A percentile compares a stretch with the other conserved stretches of the same genome.
Evolutionary conservation across 2,888 invertebrate species (phyloP).

Genomic region (Amiota minor): DNA sequence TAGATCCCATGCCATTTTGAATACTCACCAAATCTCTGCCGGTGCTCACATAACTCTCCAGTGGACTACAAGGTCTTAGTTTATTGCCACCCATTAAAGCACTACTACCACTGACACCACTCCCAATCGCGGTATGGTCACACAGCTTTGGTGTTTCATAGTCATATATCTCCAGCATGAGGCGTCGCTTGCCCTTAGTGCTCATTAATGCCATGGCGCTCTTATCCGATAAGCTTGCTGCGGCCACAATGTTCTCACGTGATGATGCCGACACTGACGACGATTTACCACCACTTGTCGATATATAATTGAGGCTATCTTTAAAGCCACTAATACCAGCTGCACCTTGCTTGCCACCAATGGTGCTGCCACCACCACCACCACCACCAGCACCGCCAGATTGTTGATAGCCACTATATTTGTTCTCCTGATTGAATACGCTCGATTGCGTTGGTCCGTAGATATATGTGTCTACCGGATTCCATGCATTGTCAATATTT

Average conservation of each 20-base stretch:
- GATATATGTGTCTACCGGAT: slow-evolving; percentile 74
- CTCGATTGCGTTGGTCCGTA: slow-evolving; percentile 74
- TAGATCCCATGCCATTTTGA: not conserved
- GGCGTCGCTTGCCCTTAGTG: slow-evolving; percentile 71
- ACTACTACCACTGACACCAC: slow-evolving; percentile 61
- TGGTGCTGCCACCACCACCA: slow-evolving; percentile 41
- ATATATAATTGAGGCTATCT: slow-evolving; percentile 71
- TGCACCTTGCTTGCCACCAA: slow-evolving; percentile 47
- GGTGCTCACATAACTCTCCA: slow-evolving; percentile 85
- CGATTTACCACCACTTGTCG: slow-evolving; percentile 45
- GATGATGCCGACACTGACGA: not conserved
- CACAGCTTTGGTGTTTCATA: slow-evolving; percentile 85
- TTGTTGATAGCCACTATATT: slow-evolving; percentile 72
- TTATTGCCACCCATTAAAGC: slow-evolving; percentile 69
- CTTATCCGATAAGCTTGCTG: slow-evolving; percentile 52
- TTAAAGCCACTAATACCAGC: slow-evolving; percentile 66
- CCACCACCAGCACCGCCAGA: slow-evolving; percentile 51
- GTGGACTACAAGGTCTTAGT: slow-evolving; percentile 83
- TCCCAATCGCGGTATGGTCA: slow-evolving; percentile 82
- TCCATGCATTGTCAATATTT: slow-evolving; percentile 74
- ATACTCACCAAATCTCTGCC: slow-evolving; percentile 73
- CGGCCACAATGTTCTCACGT: slow-evolving; percentile 43
- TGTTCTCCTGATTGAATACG: slow-evolving; percentile 73
- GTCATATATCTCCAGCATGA: slow-evolving; percentile 83
- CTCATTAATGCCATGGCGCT: slow-evolving; percentile 61